These are phyloP conservation scores for Octomys mimax DNA, from an alignment of 2,797 vertebrate genomes.

Conservation along the genomic window DNA sequence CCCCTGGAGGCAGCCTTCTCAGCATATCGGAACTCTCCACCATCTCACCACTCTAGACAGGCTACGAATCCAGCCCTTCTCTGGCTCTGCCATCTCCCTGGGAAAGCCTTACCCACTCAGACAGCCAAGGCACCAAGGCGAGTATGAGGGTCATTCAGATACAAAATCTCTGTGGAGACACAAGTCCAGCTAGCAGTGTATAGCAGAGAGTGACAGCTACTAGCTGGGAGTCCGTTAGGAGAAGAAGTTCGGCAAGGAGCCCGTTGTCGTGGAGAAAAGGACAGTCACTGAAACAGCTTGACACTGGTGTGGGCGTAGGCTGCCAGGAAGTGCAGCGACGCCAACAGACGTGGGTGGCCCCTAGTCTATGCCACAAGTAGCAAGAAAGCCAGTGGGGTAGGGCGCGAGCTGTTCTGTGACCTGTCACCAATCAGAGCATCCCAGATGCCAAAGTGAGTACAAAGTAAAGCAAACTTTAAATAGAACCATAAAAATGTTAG, in stretches of 20 bases:
- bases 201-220: neutral
- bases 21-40: rapidly evolving
- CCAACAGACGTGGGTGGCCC: neutral
- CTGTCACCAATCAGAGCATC: neutral
- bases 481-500: neutral
- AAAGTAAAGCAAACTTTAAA: neutral
- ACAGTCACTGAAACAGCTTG: neutral
- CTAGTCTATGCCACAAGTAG: neutral
- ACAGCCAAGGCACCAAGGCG: neutral
- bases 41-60: neutral
- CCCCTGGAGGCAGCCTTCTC: neutral
- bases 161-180: neutral
- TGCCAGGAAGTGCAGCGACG: rapidly evolving
- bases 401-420: neutral
- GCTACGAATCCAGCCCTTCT: neutral
- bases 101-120: too few species aligned
- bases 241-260: neutral
- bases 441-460: neutral
- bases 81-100: neutral
- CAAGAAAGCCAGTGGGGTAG: neutral
- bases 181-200: neutral
- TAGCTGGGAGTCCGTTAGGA: neutral
- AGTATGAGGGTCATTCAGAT: neutral
- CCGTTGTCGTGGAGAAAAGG: neutral
- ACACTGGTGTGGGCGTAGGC: neutral